Evolutionary conservation across 2,113 vertebrate genomes (phyloP).

Genomic region (Heterocephalus glaber): DNA sequence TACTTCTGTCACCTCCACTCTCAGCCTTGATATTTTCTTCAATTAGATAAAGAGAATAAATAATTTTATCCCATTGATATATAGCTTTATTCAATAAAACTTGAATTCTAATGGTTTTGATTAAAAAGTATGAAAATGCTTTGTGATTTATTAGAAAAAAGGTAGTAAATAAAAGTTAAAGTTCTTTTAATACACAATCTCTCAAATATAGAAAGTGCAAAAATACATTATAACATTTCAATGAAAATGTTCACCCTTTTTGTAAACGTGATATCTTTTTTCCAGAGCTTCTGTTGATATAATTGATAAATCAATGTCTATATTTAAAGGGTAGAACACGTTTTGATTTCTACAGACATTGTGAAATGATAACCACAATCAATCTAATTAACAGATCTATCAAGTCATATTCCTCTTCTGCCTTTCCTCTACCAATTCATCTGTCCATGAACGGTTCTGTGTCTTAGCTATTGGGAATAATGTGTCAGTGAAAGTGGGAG

Average conservation of each 20-base stretch:
- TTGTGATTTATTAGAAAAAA: neutral
- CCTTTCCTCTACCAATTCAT: neutral
- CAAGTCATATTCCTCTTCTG: neutral
- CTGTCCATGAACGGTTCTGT: neutral
- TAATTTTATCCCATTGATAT: neutral
- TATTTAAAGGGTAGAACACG: neutral
- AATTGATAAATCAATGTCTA: neutral
- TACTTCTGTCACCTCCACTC: accelerated
- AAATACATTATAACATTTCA: neutral
- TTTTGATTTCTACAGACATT: neutral
- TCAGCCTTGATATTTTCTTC: neutral
- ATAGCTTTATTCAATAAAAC: neutral
- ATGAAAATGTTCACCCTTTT: neutral
- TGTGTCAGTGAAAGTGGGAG: neutral
- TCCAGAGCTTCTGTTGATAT: neutral
- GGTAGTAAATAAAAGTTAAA: neutral
- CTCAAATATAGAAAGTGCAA: neutral
- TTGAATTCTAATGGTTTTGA: neutral
- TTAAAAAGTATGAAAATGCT: constrained; percentile 38
- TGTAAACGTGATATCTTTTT: neutral
- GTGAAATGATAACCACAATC: neutral
- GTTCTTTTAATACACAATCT: neutral
- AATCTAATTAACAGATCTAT: neutral
- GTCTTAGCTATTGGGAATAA: neutral
- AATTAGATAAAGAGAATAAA: neutral